phyloP scores from a whole-genome alignment of 2,113 vertebrate genomes.

The Hyperopisus bebe region DNA sequence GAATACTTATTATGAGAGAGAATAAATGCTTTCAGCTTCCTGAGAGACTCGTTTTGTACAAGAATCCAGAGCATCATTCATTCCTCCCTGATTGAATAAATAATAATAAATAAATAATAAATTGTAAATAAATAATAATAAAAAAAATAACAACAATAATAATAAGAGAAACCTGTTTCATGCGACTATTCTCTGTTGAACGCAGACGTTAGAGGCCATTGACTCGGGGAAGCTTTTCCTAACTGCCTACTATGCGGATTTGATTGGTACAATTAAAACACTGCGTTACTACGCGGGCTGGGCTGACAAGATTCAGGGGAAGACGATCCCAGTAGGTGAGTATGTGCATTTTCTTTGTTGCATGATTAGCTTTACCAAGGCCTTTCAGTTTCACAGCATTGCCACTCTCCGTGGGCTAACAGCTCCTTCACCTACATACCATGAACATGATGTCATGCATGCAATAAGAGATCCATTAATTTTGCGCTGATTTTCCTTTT shows the following conservation, averaged over 20 bases:
- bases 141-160: neutral
- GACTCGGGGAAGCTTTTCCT: constrained; percentile 77
- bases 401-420: neutral
- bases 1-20: neutral
- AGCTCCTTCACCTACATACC: neutral
- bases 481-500: neutral
- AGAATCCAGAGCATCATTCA: neutral
- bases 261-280: constrained; percentile 68
- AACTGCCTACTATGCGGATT: constrained; percentile 65
- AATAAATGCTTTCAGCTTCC: neutral
- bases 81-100: neutral
- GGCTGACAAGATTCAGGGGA: constrained; percentile 82
- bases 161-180: neutral
- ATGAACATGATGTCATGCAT: neutral
- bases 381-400: neutral
- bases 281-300: constrained; percentile 78
- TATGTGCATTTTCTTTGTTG: constrained; percentile 1
- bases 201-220: constrained; percentile 73
- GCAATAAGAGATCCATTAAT: neutral
- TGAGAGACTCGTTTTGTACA: neutral
- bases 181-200: constrained; percentile 6
- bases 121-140: neutral
- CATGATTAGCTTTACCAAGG: neutral
- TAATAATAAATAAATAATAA: too few relatives aligned
- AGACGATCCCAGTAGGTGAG: constrained; percentile 76